These are phyloP conservation scores for Anomalospiza imberbis DNA, from an alignment of 2,797 vertebrate genomes.

Conservation along the genomic window DNA sequence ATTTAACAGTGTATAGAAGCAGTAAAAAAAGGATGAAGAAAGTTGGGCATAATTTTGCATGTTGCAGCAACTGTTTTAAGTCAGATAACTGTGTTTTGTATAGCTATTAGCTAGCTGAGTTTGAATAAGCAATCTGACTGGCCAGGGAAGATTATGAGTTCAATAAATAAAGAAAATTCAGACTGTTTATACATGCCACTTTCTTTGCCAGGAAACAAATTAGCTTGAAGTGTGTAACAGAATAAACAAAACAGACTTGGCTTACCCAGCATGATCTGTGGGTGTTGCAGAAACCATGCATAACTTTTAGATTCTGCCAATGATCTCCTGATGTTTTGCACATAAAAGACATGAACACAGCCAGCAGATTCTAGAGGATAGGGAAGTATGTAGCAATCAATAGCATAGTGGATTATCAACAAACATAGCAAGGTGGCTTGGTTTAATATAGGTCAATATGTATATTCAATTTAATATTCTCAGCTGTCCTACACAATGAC, in stretches of 20 bases:
- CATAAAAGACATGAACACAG: not conserved
- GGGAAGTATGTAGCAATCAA: not conserved
- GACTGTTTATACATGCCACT: not conserved
- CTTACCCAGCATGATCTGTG: not conserved
- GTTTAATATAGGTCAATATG: not conserved
- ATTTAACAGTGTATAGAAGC: not conserved
- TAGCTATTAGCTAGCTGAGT: not conserved
- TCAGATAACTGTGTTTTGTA: not conserved
- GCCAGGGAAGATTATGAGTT: not conserved
- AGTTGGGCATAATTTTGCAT: not conserved
- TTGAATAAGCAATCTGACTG: not conserved
- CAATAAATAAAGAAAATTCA: slow-evolving; percentile 22
- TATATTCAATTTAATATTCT: slow-evolving; percentile 12
- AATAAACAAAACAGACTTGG: slow-evolving; percentile 11
- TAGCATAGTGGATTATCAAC: not conserved
- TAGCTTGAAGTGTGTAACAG: not conserved
- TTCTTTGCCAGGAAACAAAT: slow-evolving; percentile 22
- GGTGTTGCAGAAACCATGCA: not conserved
- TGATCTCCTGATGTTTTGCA: not conserved
- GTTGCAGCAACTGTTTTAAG: not conserved
- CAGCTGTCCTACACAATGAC: not conserved
- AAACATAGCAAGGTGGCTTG: not conserved
- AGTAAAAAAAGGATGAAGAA: not conserved
- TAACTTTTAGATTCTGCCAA: not conserved
- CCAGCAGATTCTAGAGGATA: not conserved